These are phyloP conservation scores for Apotomis turbidana DNA, from an alignment of 2,888 invertebrate genomes.

Conservation along the genomic window DNA sequence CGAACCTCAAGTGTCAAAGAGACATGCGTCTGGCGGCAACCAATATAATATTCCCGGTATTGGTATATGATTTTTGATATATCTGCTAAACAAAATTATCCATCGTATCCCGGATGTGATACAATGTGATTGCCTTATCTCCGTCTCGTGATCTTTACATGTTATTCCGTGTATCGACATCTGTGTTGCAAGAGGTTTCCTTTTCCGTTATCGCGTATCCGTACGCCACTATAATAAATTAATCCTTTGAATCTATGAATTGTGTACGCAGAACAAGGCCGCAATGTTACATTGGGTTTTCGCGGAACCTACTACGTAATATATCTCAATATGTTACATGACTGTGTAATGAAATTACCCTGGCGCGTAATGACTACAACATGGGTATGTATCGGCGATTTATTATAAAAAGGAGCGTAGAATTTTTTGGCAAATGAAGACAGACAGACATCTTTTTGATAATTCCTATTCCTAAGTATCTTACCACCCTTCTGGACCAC, in stretches of 20 bases:
- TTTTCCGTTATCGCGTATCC: constrained; percentile 42
- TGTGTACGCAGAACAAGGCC: constrained; percentile 11
- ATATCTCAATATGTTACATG: not conserved
- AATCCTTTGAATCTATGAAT: constrained; percentile 35
- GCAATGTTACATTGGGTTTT: constrained; percentile 2
- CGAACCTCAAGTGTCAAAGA: constrained; percentile 23
- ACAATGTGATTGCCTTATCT: constrained; percentile 71
- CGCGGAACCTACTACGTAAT: not conserved
- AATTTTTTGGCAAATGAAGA: too few species aligned
- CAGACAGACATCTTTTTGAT: too few species aligned
- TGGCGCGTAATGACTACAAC: too few species aligned
- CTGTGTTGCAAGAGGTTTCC: constrained; percentile 55
- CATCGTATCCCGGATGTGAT: constrained; percentile 63
- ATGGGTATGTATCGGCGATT: too few species aligned
- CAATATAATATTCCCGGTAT: constrained; percentile 62
- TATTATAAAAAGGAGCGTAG: too few species aligned
- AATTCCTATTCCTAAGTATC: too few species aligned
- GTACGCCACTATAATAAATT: constrained; percentile 35
- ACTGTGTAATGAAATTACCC: too few species aligned
- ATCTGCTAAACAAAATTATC: constrained; percentile 68
- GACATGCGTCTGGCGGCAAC: constrained; percentile 43
- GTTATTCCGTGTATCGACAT: constrained; percentile 66
- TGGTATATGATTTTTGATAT: constrained; percentile 67
- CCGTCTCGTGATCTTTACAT: constrained; percentile 66
- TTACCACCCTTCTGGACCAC: too few species aligned